These are phyloP conservation scores for Bombus impatiens DNA, from an alignment of 1,140 invertebrate species.

Conservation along the genomic window DNA sequence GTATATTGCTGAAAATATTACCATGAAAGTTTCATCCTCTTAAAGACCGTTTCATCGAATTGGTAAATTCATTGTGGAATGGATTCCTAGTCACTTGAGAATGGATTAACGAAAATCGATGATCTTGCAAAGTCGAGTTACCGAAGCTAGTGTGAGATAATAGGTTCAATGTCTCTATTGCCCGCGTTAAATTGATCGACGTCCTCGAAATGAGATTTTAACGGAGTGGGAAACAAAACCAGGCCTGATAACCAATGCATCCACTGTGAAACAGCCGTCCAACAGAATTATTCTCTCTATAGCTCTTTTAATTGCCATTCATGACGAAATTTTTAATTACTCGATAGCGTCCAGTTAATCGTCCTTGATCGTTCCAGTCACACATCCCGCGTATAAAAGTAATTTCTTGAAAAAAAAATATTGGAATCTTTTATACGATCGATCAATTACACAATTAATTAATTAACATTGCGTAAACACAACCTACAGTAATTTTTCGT, in stretches of 20 bases:
- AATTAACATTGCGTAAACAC: too few species aligned
- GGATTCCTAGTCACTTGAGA: neutral
- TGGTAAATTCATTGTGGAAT: neutral
- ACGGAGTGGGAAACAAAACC: neutral
- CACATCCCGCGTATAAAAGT: neutral
- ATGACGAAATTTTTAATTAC: neutral
- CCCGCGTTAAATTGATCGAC: neutral
- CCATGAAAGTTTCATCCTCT: too few species aligned
- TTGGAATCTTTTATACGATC: too few species aligned
- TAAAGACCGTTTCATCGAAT: too few species aligned
- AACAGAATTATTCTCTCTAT: neutral
- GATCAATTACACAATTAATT: too few species aligned
- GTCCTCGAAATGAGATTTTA: neutral
- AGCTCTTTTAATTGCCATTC: neutral
- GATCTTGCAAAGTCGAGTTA: neutral
- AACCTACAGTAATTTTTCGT: too few species aligned
- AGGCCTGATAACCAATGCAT: neutral
- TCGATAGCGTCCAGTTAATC: neutral
- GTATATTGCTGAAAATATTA: too few species aligned
- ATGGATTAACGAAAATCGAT: neutral
- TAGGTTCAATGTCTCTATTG: neutral
- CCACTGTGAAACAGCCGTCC: neutral
- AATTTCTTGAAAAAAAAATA: too few species aligned
- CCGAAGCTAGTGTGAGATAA: neutral
- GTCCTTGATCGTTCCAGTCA: neutral